Conservation (phyloP, 2,113 vertebrate genomes). For the Macquaria australasica region DNA sequence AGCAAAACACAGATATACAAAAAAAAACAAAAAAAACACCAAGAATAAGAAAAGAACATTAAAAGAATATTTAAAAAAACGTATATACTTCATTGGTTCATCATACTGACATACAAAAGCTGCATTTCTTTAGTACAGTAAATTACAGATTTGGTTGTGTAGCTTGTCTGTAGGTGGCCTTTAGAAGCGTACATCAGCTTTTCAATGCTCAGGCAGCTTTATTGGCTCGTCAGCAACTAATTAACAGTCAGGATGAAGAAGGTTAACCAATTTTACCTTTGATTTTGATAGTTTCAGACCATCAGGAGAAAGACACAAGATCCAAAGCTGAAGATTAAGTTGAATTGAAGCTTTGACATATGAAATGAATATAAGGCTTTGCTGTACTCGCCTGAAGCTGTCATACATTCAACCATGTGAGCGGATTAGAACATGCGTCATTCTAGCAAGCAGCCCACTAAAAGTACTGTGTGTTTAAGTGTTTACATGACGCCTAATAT, state of each 20-base stretch:
- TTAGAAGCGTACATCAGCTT: too few relatives aligned
- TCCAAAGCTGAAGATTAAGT: neutral
- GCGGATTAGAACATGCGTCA: neutral
- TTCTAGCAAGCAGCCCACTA: neutral
- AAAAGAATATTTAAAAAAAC: neutral
- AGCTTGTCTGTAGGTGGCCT: too few relatives aligned
- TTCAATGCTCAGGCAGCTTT: too few relatives aligned
- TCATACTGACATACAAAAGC: neutral
- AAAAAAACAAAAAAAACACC: neutral
- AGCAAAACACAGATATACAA: neutral
- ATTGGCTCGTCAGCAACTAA: too few relatives aligned
- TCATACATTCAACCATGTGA: neutral
- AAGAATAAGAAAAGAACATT: neutral
- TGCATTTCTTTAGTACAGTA: neutral
- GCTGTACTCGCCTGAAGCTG: neutral
- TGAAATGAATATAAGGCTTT: neutral
- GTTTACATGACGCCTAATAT: neutral
- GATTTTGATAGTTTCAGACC: neutral
- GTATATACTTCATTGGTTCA: neutral
- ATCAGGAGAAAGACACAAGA: neutral
- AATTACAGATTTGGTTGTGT: too few relatives aligned
- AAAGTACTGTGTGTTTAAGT: neutral
- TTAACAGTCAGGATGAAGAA: neutral
- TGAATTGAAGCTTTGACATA: neutral
- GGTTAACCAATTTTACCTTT: neutral